Percentiles rank a stretch among this genome's conserved stretches.
These are phyloP conservation scores for Willowsia nigromaculata DNA, from an alignment of 2,888 invertebrate genomes.

Conservation along the genomic window DNA sequence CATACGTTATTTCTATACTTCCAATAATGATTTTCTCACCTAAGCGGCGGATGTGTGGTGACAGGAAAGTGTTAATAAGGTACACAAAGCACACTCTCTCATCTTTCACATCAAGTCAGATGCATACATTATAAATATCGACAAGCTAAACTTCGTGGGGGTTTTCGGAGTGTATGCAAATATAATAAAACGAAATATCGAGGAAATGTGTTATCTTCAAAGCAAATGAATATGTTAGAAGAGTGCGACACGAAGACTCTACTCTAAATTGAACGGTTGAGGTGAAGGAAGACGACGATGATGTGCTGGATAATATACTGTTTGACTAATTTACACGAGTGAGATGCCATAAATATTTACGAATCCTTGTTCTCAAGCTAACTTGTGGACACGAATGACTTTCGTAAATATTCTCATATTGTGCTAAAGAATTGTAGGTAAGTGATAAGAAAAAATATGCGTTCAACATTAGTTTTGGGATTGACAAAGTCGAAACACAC, in stretches of 20 bases:
- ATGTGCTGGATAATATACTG: background rate
- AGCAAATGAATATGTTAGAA: background rate
- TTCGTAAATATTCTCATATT: background rate
- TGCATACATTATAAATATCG: too few relatives aligned
- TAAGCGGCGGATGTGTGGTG: conserved; percentile 45
- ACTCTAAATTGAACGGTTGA: background rate
- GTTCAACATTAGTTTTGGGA: too few relatives aligned
- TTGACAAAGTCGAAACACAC: background rate
- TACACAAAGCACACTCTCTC: background rate
- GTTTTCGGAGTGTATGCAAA: conserved; percentile 19
- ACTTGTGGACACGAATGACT: background rate
- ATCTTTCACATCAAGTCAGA: too few relatives aligned
- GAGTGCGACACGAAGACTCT: background rate
- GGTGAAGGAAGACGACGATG: background rate
- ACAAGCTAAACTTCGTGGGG: too few relatives aligned
- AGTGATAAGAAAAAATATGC: too few relatives aligned
- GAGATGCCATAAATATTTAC: background rate
- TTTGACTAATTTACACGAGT: background rate
- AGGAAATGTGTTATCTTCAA: background rate
- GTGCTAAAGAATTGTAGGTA: background rate
- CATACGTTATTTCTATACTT: background rate
- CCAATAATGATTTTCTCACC: background rate
- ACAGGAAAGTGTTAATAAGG: conserved; percentile 11
- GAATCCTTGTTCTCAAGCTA: background rate
- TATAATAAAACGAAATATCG: conserved; percentile 8